Evolutionary conservation across 2,113 vertebrate genomes (phyloP).

Genomic region (Aleadryas rufinucha): DNA sequence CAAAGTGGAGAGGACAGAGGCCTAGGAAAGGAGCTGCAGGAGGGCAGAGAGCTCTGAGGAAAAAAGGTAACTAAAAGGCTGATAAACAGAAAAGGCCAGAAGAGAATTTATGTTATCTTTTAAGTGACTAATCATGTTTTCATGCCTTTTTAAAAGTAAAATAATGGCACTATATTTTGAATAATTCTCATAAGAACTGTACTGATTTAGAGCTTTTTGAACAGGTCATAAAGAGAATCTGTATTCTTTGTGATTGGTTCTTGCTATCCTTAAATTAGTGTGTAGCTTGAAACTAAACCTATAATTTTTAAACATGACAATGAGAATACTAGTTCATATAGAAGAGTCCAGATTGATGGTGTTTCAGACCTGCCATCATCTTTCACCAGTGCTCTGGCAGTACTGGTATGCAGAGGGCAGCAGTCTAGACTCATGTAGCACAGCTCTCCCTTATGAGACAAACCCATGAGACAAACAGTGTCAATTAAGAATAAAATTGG

Average conservation of each 20-base stretch:
- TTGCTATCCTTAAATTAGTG: not conserved
- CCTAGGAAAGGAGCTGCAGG: not conserved
- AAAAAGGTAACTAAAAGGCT: not conserved
- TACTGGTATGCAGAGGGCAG: not conserved
- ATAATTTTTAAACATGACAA: not conserved
- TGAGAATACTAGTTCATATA: not conserved
- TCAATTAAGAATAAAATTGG: not conserved
- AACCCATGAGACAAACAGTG: not conserved
- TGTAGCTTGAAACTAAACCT: not conserved
- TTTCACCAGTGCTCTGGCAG: not conserved
- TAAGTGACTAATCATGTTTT: not conserved
- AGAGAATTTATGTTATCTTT: not conserved
- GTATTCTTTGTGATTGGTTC: not conserved
- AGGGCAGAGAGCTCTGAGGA: not conserved
- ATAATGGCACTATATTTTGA: not conserved
- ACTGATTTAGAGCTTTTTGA: not conserved
- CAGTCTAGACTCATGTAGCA: accelerated
- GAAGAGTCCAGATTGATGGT: not conserved
- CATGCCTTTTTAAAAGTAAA: not conserved
- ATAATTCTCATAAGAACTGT: not conserved
- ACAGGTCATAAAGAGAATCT: not conserved
- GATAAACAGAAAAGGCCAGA: not conserved
- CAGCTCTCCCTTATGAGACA: not conserved
- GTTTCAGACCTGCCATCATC: not conserved
- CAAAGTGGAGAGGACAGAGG: not conserved